A percentile compares a stretch with the other conserved stretches of the same genome.
phyloP scores from a whole-genome alignment of 64 coral and sea anemone species.

The Porites lutea region DNA sequence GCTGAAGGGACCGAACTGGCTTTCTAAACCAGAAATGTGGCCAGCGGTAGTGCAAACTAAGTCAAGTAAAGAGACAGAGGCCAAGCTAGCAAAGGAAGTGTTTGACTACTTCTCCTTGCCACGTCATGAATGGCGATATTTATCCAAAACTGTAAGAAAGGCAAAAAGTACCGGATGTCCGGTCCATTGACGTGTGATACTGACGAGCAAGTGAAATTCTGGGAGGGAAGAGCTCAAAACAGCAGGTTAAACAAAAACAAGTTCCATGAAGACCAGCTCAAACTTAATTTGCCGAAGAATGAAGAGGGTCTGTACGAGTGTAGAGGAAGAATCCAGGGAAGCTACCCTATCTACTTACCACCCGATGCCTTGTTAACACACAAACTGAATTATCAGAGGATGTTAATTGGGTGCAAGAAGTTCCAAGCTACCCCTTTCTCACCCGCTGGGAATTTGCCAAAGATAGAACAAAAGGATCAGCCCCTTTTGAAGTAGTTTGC shows the following conservation, averaged over 20 bases:
- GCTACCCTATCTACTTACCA: no score
- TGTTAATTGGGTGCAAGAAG: slow-evolving; percentile 57
- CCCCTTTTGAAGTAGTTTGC: slow-evolving; percentile 26
- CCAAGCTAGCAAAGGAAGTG: background rate
- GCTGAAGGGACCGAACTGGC: slow-evolving; percentile 54
- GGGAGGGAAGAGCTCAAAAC: no score
- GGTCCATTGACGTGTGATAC: background rate
- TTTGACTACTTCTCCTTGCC: background rate
- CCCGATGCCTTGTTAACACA: slow-evolving; percentile 22
- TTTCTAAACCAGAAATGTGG: background rate
- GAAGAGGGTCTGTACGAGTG: no score
- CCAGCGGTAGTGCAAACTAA: background rate
- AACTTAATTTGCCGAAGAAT: no score
- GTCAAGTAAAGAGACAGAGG: slow-evolving; percentile 44
- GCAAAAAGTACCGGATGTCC: background rate
- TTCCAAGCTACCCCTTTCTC: slow-evolving; percentile 4
- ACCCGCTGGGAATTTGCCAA: background rate
- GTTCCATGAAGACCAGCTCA: no score
- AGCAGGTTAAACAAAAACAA: no score
- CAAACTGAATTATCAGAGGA: slow-evolving; percentile 33
- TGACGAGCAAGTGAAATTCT: background rate
- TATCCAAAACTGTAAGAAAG: slow-evolving; percentile 5
- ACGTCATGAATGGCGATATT: slow-evolving; percentile 51
- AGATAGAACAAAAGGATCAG: slow-evolving; percentile 21
- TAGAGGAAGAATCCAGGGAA: no score